These are phyloP conservation scores for Drosophila repleta DNA, from an alignment of 1,140 invertebrate genomes.

Conservation along the genomic window DNA sequence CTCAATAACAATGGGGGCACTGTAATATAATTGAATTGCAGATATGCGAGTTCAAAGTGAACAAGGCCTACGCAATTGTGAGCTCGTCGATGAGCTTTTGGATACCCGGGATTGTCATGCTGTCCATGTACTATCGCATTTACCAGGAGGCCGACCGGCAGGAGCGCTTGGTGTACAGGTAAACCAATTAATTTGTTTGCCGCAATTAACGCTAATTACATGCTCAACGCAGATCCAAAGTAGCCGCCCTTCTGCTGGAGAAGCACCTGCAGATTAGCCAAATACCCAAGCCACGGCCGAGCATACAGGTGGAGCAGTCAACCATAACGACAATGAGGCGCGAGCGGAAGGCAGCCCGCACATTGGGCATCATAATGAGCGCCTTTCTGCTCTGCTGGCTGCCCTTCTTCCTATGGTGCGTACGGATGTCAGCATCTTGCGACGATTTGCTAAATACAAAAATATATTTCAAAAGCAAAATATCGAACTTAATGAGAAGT, in stretches of 20 bases:
- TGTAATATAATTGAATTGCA: constrained; percentile 45
- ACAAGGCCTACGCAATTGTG: constrained; percentile 94
- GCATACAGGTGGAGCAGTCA: constrained; percentile 87
- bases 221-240: constrained; percentile 88
- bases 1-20: neutral
- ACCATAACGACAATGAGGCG: constrained; percentile 92
- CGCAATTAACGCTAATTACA: constrained; percentile 68
- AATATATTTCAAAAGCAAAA: neutral
- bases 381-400: constrained; percentile 97
- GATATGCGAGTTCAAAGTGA: constrained; percentile 93
- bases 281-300: constrained; percentile 89
- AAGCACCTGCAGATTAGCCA: constrained; percentile 95
- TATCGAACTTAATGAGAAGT: neutral
- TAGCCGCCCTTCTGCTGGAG: constrained; percentile 91
- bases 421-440: constrained; percentile 53
- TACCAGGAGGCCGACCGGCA: constrained; percentile 96
- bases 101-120: constrained; percentile 98
- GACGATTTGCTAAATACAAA: neutral
- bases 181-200: constrained; percentile 45
- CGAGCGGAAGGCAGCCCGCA: constrained; percentile 96
- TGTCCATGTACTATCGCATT: constrained; percentile 96
- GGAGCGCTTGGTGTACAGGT: constrained; percentile 95
- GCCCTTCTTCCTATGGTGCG: constrained; percentile 95
- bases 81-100: constrained; percentile 97
- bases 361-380: constrained; percentile 97